These are phyloP conservation scores for Vanacampus margaritifer DNA, from an alignment of 2,113 vertebrate genomes.

Conservation along the genomic window DNA sequence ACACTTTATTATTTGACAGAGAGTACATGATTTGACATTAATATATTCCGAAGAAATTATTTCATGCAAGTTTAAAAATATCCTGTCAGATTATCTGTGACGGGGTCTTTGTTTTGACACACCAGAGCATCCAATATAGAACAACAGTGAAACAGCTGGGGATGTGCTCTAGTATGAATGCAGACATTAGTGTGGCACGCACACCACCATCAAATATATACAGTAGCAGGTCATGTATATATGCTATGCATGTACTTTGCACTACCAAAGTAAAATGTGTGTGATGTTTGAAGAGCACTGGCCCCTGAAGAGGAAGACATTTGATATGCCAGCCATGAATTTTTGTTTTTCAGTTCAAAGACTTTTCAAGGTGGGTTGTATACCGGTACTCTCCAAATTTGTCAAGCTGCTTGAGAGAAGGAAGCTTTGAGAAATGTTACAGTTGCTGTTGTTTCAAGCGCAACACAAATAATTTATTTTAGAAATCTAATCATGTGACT, in stretches of 20 bases:
- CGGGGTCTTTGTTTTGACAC: neutral
- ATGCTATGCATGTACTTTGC: slow-evolving; percentile 22
- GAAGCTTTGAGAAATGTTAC: slow-evolving; percentile 51
- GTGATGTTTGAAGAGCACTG: slow-evolving; percentile 39
- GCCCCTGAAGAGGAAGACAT: slow-evolving; percentile 61
- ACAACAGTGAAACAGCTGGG: slow-evolving; percentile 5
- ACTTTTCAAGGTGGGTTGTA: slow-evolving; percentile 28
- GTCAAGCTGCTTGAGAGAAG: slow-evolving; percentile 46
- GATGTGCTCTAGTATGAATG: slow-evolving; percentile 1
- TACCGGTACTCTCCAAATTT: slow-evolving; percentile 20
- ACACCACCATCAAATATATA: slow-evolving; percentile 30
- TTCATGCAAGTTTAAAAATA: neutral
- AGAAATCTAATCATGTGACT: neutral
- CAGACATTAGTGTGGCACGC: neutral
- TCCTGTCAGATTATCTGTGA: neutral
- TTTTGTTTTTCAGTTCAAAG: slow-evolving; percentile 47
- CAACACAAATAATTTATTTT: slow-evolving; percentile 27
- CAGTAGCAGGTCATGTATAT: slow-evolving; percentile 41
- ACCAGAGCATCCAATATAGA: neutral
- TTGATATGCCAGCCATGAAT: slow-evolving; percentile 68
- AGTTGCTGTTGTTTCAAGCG: slow-evolving; percentile 43
- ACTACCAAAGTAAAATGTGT: slow-evolving; percentile 38
- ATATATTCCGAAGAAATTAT: neutral
- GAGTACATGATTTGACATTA: too few species aligned
- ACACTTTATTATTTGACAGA: too few species aligned